Base-by-base conservation (phyloP, 2,888 invertebrate species). In the Chouioia cunea region DNA sequence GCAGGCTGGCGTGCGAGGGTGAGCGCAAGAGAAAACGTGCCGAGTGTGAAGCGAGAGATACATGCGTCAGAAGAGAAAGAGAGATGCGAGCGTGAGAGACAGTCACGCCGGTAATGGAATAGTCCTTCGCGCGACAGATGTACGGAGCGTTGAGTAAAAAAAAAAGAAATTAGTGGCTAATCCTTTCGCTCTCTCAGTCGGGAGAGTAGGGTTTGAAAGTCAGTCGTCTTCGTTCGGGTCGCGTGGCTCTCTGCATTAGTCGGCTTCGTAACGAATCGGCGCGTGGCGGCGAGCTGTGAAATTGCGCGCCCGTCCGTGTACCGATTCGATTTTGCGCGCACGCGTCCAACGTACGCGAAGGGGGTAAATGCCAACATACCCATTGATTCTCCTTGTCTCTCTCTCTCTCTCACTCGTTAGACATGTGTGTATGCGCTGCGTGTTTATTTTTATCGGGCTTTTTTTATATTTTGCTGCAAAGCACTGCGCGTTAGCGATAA, bases 141-240 rank as follows among this genome's bases (percentile, higher is more conserved):
- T 8, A 20, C 46, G 18, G 44, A 20, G 20, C 16, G 58, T 53
- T 18, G n/a, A 43, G 65, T 27, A 15, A n/a, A 23, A 46, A 54
- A 58, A 57, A 57, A 54, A 54, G 47, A 67, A 70, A 70, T 70
- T 65, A 70, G 65, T 56, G 70, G 59, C 60, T 70, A 70, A 65
- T 65, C 36, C 36, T 36, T 12, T 36, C 36, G 4, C 36, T 3
- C 4, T 36, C 36, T 36, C 36, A 10, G 6, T 10, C 12, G 36
- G 36, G 36, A 36, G 36, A 36, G 6, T 36, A 36, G 36, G 36
- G 36, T 36, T 36, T 36, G 36, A 36, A 36, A 16, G 50, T 50
- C 50, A 20, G 16, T 16, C 36, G 36, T 36, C 36, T 36, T 36
- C 36, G 36, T 36, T 36, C 36, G 36, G 10, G 36, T 36, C 36